A percentile compares a stretch with the other conserved stretches of the same genome.
These are phyloP conservation scores for Rhynchonema sp. DNA, from an alignment of 2,888 invertebrate genomes.

Conservation along the genomic window DNA sequence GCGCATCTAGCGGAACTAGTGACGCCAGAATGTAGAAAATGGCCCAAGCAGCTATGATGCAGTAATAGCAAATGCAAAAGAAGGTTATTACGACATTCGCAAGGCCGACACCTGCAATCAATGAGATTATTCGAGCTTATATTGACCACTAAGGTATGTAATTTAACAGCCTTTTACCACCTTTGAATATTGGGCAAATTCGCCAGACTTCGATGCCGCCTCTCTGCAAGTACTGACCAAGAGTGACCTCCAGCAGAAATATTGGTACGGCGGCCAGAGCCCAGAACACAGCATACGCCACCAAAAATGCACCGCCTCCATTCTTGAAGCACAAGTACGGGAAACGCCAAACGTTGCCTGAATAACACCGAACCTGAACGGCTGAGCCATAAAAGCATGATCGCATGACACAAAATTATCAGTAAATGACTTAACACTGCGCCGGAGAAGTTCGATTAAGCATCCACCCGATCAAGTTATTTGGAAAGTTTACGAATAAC, in stretches of 20 bases:
- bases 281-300: conserved; percentile 24
- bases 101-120: conserved; percentile 21
- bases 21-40: conserved; percentile 26
- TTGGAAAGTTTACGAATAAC: no score
- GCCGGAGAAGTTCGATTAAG: no score
- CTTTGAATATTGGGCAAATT: conserved; percentile 9
- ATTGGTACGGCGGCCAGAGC: conserved; percentile 24
- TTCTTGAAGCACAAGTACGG: conserved; percentile 28
- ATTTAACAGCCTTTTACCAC: neutral
- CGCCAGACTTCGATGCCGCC: conserved; percentile 28
- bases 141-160: neutral
- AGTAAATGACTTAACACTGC: no score
- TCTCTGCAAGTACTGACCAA: conserved; percentile 25
- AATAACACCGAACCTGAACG: no score
- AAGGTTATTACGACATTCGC: conserved; percentile 26
- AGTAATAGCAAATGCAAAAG: conserved; percentile 27
- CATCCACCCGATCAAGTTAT: no score
- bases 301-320: conserved; percentile 24
- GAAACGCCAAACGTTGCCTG: conserved; percentile 24
- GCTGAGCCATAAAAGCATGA: no score
- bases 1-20: conserved; percentile 11
- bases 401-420: no score
- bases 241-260: conserved; percentile 23
- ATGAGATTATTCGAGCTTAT: neutral
- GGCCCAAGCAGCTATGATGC: conserved; percentile 27